These are phyloP conservation scores for Oreocharis arfaki DNA, from an alignment of 2,113 vertebrate species.

Conservation along the genomic window DNA sequence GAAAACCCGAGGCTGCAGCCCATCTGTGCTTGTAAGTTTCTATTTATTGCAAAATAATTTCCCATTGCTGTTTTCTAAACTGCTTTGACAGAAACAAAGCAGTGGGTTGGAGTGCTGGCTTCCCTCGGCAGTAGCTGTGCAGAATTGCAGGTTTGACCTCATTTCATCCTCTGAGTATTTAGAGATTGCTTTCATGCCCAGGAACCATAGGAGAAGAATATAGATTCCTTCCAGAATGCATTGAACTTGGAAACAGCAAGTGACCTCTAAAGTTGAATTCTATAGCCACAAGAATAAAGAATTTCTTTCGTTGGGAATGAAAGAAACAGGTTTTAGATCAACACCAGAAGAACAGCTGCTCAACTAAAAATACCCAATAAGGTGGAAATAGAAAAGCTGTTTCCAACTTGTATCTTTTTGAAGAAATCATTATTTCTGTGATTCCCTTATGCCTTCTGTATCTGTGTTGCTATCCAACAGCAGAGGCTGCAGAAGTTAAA, in stretches of 20 bases:
- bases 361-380: constrained; percentile 52
- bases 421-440: constrained; percentile 4
- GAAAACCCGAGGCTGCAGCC: not conserved
- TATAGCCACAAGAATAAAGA: not conserved
- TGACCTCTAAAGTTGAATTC: constrained; percentile 56
- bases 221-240: constrained; percentile 59
- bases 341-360: constrained; percentile 39
- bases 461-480: not conserved
- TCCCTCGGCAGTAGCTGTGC: not conserved
- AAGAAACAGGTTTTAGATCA: constrained; percentile 31
- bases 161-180: constrained; percentile 66
- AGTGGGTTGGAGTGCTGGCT: not conserved
- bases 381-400: constrained; percentile 32
- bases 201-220: constrained; percentile 60
- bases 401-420: constrained; percentile 29
- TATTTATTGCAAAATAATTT: constrained; percentile 40
- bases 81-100: constrained; percentile 50
- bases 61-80: constrained; percentile 43
- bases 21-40: not conserved
- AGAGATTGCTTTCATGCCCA: constrained; percentile 69
- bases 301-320: not conserved
- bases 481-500: not conserved
- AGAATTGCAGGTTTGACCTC: constrained; percentile 69
- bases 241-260: constrained; percentile 52
- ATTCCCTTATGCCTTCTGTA: not conserved